A percentile compares a stretch with the other conserved stretches of the same genome.
phyloP scores from a whole-genome alignment of 2,113 vertebrate species.

The Rhinolophus ferrumequinum region DNA sequence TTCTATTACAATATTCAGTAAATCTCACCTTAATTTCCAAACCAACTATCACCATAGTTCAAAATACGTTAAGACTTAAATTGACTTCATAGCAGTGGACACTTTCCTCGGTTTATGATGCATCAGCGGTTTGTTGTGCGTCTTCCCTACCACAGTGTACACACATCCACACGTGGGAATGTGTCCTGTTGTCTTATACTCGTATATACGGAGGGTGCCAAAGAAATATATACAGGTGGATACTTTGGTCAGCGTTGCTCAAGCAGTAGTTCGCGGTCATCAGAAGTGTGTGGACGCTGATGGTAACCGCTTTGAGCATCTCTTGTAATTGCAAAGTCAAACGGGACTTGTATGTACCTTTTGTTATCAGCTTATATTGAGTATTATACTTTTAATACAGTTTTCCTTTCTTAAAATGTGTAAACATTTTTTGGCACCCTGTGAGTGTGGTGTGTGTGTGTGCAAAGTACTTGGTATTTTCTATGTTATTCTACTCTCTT shows the following conservation, averaged over 20 bases:
- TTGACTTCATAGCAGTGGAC: background rate
- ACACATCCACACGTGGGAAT: rapidly evolving
- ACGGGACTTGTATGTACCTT: no score
- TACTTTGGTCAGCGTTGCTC: background rate
- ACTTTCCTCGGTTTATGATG: background rate
- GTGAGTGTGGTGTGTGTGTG: background rate
- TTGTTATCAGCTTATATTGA: no score
- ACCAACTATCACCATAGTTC: background rate
- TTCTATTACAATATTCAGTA: background rate
- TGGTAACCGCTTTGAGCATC: no score
- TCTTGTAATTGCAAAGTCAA: no score
- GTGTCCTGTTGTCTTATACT: no score
- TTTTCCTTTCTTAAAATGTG: no score
- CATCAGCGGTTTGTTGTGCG: rapidly evolving
- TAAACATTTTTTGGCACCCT: no score
- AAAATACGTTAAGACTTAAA: background rate
- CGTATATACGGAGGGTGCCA: no score
- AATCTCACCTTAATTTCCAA: background rate
- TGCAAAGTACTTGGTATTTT: background rate
- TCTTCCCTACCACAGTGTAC: rapidly evolving
- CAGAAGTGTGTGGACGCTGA: no score
- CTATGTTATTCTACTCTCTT: background rate
- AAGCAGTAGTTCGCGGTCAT: no score
- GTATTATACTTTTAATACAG: no score
- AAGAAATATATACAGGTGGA: no score